A percentile compares a stretch with the other conserved stretches of the same genome.
Evolutionary conservation across 64 coral and sea anemone species (phyloP).

Genomic region (Montipora efflorescens): DNA sequence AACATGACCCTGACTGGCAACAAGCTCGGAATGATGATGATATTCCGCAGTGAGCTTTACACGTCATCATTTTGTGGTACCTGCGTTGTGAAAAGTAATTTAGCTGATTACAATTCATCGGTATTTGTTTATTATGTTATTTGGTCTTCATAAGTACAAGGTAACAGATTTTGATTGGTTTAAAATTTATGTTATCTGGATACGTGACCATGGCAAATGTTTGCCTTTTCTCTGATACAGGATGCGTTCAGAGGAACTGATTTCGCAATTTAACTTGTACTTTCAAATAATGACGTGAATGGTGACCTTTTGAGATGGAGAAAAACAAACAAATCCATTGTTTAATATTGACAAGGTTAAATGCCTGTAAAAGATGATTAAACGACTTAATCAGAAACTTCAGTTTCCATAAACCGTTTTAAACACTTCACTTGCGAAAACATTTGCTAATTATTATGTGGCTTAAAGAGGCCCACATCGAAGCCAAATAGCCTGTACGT

Average conservation of each 20-base stretch:
- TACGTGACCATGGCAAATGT: no score
- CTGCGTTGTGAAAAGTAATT: neutral
- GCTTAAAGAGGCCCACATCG: no score
- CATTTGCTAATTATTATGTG: no score
- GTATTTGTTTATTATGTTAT: neutral
- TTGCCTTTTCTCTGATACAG: no score
- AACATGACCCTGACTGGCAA: no score
- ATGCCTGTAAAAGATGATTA: neutral
- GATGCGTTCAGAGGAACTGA: no score
- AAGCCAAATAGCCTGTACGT: no score
- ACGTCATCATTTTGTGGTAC: neutral
- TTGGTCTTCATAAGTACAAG: neutral
- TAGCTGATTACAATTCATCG: neutral
- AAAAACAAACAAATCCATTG: neutral
- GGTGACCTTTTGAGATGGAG: neutral
- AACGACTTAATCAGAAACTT: no score
- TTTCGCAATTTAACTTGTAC: neutral
- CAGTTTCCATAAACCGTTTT: no score
- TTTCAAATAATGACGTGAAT: neutral
- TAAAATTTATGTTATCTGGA: no score
- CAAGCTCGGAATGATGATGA: neutral
- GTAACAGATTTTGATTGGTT: no score
- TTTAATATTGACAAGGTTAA: constrained; percentile 4
- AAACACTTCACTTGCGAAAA: no score
- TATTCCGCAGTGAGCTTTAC: neutral